Evolutionary conservation across 2,888 invertebrate genomes (phyloP).

Genomic region (Lasioglossum marginatum): DNA sequence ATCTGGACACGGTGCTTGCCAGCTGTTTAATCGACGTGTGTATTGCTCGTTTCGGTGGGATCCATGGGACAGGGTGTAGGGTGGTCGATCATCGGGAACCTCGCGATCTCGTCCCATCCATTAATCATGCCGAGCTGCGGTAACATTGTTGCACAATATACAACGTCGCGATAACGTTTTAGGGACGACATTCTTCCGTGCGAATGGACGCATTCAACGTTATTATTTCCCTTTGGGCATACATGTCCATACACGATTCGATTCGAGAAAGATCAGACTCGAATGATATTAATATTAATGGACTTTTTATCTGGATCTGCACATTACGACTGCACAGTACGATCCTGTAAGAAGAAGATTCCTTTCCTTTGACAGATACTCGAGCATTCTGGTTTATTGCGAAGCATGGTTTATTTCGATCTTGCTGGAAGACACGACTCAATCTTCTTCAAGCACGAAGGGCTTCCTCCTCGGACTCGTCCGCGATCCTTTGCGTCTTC

Average conservation of each 20-base stretch:
- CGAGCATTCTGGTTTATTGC: slow-evolving; percentile 47
- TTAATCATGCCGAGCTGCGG: slow-evolving; percentile 44
- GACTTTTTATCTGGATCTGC: not conserved
- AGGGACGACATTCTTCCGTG: slow-evolving; percentile 17
- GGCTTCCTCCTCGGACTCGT: not conserved
- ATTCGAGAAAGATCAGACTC: no score
- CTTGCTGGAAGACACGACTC: slow-evolving; percentile 58
- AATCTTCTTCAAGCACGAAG: slow-evolving; percentile 45
- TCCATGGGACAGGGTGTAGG: slow-evolving; percentile 19
- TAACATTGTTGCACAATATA: slow-evolving; percentile 23
- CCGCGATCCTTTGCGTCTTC: slow-evolving; percentile 10
- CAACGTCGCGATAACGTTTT: slow-evolving; percentile 21
- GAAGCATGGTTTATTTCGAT: slow-evolving; percentile 60
- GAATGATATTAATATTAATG: not conserved
- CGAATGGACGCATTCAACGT: not conserved
- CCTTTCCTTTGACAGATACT: not conserved
- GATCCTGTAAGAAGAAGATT: not conserved
- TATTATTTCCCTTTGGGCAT: not conserved
- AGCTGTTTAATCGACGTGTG: slow-evolving; percentile 53
- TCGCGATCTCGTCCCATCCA: slow-evolving; percentile 51
- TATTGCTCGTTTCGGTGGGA: slow-evolving; percentile 48
- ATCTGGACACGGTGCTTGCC: slow-evolving; percentile 3
- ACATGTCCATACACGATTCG: not conserved
- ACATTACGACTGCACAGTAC: not conserved
- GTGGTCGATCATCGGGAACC: slow-evolving; percentile 42